A percentile compares a stretch with the other conserved stretches of the same genome.
Evolutionary conservation across 2,888 invertebrate genomes (phyloP).

Genomic region (Sacculina carcini): DNA sequence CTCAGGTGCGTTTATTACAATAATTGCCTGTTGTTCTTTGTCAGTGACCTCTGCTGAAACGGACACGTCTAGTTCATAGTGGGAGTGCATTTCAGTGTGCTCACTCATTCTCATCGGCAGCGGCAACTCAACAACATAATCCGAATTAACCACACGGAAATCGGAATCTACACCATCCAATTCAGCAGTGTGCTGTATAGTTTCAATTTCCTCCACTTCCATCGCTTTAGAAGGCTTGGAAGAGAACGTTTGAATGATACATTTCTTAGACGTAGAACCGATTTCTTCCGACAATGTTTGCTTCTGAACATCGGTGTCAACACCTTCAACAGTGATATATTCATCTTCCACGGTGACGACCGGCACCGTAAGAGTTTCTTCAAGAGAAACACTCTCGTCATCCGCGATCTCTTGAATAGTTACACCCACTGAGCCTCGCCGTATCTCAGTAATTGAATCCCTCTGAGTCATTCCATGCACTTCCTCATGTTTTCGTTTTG

Average conservation of each 20-base stretch:
- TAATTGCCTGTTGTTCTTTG: background rate
- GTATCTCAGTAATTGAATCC: background rate
- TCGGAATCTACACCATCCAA: background rate
- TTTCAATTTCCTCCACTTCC: background rate
- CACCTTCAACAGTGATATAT: background rate
- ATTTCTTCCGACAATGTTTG: background rate
- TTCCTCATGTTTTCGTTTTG: background rate
- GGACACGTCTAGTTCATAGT: background rate
- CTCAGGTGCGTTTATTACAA: too few species aligned
- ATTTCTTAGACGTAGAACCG: background rate
- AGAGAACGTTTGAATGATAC: background rate
- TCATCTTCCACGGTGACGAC: background rate
- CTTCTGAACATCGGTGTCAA: background rate
- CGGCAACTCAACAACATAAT: background rate
- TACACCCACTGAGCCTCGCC: background rate
- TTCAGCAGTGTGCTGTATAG: background rate
- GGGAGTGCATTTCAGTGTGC: background rate
- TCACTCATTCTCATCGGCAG: background rate
- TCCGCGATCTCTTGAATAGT: background rate
- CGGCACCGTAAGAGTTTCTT: background rate
- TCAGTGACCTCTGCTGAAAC: background rate
- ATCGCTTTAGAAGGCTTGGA: background rate
- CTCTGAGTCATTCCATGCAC: background rate
- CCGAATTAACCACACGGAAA: too few species aligned
- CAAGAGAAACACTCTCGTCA: background rate